Percentiles rank a stretch among this genome's conserved stretches.
phyloP scores from a whole-genome alignment of 2,797 vertebrate genomes.

The Cygnus olor region DNA sequence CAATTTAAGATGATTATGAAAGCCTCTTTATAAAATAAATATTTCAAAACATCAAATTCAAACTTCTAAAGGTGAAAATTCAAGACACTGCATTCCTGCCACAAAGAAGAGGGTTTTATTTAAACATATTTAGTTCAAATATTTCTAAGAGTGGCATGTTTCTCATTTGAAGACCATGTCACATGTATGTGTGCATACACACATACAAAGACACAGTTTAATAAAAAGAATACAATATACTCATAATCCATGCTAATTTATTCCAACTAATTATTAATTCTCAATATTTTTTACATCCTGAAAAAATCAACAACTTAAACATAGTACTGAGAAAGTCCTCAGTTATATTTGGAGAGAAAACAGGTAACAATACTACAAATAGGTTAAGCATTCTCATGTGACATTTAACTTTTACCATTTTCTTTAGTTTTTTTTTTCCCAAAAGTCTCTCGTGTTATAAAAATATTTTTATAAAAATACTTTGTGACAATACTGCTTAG shows the following conservation, averaged over 20 bases:
- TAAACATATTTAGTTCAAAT: not conserved
- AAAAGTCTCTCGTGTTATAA: not conserved
- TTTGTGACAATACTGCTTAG: not conserved
- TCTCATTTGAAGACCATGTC: not conserved
- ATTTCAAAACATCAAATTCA: not conserved
- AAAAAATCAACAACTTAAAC: not conserved
- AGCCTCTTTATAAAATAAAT: slow-evolving; percentile 12
- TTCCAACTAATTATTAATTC: not conserved
- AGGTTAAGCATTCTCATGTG: not conserved
- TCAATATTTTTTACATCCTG: not conserved
- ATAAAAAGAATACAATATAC: not conserved
- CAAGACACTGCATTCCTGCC: not conserved
- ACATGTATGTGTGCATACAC: not conserved
- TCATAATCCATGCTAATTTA: not conserved
- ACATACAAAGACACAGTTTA: not conserved
- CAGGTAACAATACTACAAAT: not conserved
- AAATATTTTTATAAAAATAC: not conserved
- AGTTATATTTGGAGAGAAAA: not conserved
- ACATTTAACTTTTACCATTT: not conserved
- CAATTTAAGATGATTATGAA: slow-evolving; percentile 1
- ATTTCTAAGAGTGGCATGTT: not conserved
- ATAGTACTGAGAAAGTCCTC: not conserved
- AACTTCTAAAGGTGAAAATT: not conserved
- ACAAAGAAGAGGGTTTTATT: not conserved
- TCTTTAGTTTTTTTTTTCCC: not conserved